Evolutionary conservation across 2,113 vertebrate species (phyloP), one percentile per base, ranked within the genome.

Genomic region (Alexandromys fortis): DNA sequence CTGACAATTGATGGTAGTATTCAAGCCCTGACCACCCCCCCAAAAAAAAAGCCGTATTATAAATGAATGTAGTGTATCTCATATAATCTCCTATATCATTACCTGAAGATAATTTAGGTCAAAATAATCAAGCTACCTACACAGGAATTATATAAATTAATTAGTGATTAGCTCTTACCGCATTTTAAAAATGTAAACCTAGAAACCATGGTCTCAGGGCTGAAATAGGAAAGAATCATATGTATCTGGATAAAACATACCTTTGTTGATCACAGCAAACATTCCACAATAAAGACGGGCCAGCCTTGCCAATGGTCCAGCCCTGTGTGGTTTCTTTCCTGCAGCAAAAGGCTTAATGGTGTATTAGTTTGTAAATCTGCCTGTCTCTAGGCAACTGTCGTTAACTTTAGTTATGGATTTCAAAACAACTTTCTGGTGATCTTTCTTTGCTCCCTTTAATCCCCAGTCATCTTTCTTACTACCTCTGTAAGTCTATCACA

Each of bases 71-170:
- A 92, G 75, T 11, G 2, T 42, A 52, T 11, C 26, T 38, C 35
- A 61, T 5, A 13, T 35, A 49, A 3, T 76, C 30, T 49, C 21
- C 38, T 87, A 65, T 47, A 35, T 65, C 6, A 94, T 87, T 72
- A 68, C 4, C 4, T 93, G 6, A 3, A 63, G 61, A 42, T 67
- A 55, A 73, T 45, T 38, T 63, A 79, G n/a, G 8, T 87, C 11
- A 92, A 90, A 83, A 58, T 58, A 68, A 86, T 0, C 26, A 63
- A 21, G 45, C 58, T 47, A n/a, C n/a, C 1, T 3, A 58, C 65
- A 42, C 28, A 38, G 65, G 38, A 91, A 91, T 65, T 52, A 33
- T 30, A 55, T 76, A 85, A 90, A 58, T 95, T 47, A 79, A 95
- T 70, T 65, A 38, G 0, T 28, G 70, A 33, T n/a, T 63, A 13